Base-by-base conservation (phyloP, 1,140 invertebrate genomes). In the Streblospio benedicti region DNA sequence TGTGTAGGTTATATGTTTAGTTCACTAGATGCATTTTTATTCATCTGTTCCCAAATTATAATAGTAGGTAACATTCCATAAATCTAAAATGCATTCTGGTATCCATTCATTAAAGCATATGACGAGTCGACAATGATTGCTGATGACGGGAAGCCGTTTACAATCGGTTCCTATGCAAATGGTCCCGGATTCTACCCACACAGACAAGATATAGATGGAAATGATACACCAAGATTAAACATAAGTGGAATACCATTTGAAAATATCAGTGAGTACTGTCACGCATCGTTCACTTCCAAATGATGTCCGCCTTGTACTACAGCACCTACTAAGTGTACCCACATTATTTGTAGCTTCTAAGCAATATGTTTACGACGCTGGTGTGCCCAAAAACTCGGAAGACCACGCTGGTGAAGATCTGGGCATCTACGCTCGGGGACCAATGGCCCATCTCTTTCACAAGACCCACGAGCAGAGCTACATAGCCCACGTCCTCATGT, bases 401-500 rank as follows among this genome's bases (percentile, higher is more conserved):
- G 77, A 69, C 9, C 63, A 64, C 44, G 63, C 66, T 2, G 63
- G 63, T n/a, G 50, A 64, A 18, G 63, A 64, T 43, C 62, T 67
- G 12, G 66, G 67, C 4, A 62, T 72, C 4, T 72, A 72, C 35
- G 67, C 66, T 12, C 61, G 14, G 4, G 90, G 91, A 59, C 89
- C 90, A 2, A 85, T 85, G 73, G 84, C 89, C 0, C 89, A 93
- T 76, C 75, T 94, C 4, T 88, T 93, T 67, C 87, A 90, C 67
- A 86, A 84, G 25, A 84, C 91, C 0, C 90, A 93, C 69, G 91
- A 95, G 45, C 57, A 59, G 32, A 31, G 52, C 47, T 59, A 59
- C 31, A 59, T 59, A 27, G 32, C 3, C 27, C 45, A 59, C 57
- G 57, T 50, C 25, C 50, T 59, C 27, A 27, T 49, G 30, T 51